phyloP scores from a whole-genome alignment of 2,888 invertebrate species.

The Plagiodera versicolora region DNA sequence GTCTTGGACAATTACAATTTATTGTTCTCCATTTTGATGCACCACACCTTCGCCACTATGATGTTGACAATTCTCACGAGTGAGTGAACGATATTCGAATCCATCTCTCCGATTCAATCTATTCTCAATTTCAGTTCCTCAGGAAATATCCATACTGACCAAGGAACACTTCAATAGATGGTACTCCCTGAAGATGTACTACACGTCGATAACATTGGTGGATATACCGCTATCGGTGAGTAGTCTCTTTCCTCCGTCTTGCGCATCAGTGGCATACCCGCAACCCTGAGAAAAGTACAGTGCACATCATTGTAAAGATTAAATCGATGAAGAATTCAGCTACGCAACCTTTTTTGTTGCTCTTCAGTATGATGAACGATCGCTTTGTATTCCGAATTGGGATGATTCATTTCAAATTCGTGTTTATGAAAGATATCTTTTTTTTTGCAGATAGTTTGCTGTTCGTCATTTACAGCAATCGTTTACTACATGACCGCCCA shows the following conservation, averaged over 20 bases:
- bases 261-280: too few relatives aligned
- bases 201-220: conserved; percentile 72
- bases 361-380: too few relatives aligned
- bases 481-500: conserved; percentile 90
- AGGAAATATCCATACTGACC: conserved; percentile 76
- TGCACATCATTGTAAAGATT: too few relatives aligned
- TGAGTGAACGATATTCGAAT: conserved; percentile 56
- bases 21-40: conserved; percentile 88
- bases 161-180: conserved; percentile 89
- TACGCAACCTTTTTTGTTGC: too few relatives aligned
- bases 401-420: too few relatives aligned
- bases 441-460: conserved; percentile 64
- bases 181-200: conserved; percentile 85
- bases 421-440: conserved; percentile 3
- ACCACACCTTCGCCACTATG: conserved; percentile 73
- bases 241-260: too few relatives aligned
- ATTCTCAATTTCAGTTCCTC: conserved; percentile 65
- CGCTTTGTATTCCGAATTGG: too few relatives aligned
- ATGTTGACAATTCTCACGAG: conserved; percentile 87
- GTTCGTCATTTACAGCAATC: conserved; percentile 70
- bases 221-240: conserved; percentile 79
- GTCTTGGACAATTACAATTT: conserved; percentile 85
- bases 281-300: too few relatives aligned
- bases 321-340: too few relatives aligned
- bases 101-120: conserved; percentile 1